Evolutionary conservation across 2,113 vertebrate species (phyloP).

Genomic region (Anas platyrhynchos): DNA sequence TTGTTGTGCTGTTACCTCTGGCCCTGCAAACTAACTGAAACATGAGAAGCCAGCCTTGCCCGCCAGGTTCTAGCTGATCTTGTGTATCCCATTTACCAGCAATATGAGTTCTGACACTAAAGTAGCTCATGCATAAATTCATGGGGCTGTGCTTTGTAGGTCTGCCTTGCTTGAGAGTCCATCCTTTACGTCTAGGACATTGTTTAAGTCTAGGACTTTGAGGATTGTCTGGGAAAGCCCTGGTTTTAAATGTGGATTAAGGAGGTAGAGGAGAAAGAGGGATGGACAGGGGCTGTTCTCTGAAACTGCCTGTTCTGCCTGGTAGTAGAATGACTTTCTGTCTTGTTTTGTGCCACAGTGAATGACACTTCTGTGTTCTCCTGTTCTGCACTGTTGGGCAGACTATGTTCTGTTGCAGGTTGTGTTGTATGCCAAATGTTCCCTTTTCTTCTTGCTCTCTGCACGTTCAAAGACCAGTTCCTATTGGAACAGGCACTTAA

Average conservation of each 20-base stretch:
- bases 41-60: neutral
- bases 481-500: neutral
- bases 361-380: neutral
- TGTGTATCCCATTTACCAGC: neutral
- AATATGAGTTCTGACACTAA: neutral
- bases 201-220: neutral
- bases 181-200: neutral
- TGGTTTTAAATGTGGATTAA: neutral
- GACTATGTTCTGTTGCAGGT: neutral
- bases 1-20: neutral
- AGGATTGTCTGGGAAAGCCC: neutral
- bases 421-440: neutral
- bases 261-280: neutral
- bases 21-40: neutral
- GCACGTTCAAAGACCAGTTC: neutral
- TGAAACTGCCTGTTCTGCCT: neutral
- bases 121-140: neutral
- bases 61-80: neutral
- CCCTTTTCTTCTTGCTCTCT: neutral
- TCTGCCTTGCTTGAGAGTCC: neutral
- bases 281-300: neutral
- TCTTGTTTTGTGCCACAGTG: neutral
- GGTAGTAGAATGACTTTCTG: neutral
- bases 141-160: neutral
- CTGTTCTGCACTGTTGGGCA: neutral